Percentiles rank a stretch among this genome's conserved stretches.
phyloP scores from a whole-genome alignment of 2,797 vertebrate genomes.

The Lacerta viridis region DNA sequence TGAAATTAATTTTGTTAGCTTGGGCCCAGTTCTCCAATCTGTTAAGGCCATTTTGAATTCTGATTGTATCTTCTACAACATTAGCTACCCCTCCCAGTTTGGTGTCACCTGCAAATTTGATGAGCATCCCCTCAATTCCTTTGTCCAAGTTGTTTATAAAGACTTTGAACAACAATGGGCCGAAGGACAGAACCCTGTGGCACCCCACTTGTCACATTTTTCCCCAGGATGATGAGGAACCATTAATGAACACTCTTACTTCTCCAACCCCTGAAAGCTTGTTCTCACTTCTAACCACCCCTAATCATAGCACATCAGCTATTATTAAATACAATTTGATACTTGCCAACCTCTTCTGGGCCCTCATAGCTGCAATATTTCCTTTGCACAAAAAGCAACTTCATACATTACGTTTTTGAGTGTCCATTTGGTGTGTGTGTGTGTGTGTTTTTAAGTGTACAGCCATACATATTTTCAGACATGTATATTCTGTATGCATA shows the following conservation, averaged over 20 bases:
- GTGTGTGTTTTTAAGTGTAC: background rate
- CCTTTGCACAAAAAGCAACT: background rate
- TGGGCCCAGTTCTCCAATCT: background rate
- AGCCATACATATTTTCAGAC: background rate
- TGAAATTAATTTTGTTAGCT: too few relatives aligned
- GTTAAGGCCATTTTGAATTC: background rate
- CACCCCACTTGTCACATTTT: too few relatives aligned
- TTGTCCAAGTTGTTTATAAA: too few relatives aligned
- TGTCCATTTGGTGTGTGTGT: background rate
- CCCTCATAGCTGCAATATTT: background rate
- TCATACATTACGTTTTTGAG: background rate
- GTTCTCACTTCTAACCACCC: background rate
- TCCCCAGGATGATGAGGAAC: too few relatives aligned
- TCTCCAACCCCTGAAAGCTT: background rate
- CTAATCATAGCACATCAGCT: background rate
- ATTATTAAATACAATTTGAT: background rate
- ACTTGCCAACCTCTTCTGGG: background rate
- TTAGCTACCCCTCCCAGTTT: too few relatives aligned
- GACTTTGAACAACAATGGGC: too few relatives aligned
- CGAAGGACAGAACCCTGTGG: too few relatives aligned
- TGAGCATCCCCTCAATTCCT: too few relatives aligned
- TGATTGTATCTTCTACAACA: too few relatives aligned
- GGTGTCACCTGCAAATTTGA: too few relatives aligned
- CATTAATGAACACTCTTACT: too few relatives aligned
- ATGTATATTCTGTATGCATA: background rate